A percentile compares a stretch with the other conserved stretches of the same genome.
These are phyloP conservation scores for Carollia perspicillata DNA, from an alignment of 2,113 vertebrate species.

Conservation along the genomic window DNA sequence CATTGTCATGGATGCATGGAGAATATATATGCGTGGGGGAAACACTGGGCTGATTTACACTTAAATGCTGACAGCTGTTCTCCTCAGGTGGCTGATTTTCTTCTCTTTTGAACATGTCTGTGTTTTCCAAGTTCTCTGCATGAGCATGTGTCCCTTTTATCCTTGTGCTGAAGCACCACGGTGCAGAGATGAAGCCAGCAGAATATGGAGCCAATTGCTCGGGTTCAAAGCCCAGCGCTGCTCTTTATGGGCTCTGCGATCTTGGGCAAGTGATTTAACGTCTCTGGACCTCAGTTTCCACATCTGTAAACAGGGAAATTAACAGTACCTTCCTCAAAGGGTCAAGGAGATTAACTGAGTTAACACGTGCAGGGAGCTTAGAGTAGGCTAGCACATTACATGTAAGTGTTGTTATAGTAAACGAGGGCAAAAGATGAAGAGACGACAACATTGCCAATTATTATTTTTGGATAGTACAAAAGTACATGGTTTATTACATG, in stretches of 20 bases:
- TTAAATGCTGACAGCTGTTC: neutral
- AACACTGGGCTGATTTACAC: neutral
- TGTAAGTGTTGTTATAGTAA: neutral
- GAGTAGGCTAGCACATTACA: neutral
- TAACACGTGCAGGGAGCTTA: neutral
- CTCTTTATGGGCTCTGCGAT: neutral
- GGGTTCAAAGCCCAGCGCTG: neutral
- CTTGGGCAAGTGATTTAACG: neutral
- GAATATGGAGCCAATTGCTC: too few relatives aligned
- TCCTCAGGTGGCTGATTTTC: neutral
- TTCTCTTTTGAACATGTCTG: neutral
- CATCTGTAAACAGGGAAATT: neutral
- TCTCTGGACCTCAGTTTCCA: neutral
- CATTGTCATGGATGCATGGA: neutral
- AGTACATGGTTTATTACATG: neutral
- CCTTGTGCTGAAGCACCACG: neutral
- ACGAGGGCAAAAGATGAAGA: neutral
- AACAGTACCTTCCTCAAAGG: neutral
- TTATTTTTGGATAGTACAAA: neutral
- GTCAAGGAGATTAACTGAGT: neutral
- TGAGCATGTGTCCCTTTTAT: fast-evolving
- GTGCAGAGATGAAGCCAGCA: neutral
- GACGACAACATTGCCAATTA: neutral
- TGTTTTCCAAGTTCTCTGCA: neutral
- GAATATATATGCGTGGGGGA: neutral